Base-by-base conservation (phyloP, 2,113 vertebrate species). In the Ranitomeya imitator region DNA sequence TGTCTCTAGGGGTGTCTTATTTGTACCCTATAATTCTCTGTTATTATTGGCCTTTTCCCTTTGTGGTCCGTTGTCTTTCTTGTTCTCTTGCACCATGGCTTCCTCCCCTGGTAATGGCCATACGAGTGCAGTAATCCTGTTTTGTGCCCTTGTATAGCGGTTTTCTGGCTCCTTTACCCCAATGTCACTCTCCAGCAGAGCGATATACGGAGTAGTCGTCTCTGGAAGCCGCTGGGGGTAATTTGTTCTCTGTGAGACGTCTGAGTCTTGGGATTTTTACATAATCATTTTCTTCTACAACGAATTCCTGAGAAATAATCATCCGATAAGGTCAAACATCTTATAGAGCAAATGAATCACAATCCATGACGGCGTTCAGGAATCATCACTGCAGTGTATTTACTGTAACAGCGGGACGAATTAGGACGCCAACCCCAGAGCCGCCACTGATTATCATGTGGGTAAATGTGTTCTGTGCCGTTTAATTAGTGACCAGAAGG, bases 241-340 rank as follows among this genome's bases (percentile, higher is more conserved):
- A 85, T 85, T 85, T 76, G 84, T 76, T 76, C 84, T 21, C 69
- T 31, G 15, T 21, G 67, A 76, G 71, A 18, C 18, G 8, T 26
- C 71, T 6, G 15, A 18, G 67, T 73, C 21, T 85, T 55, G n/a
- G 13, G 52, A 55, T 59, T 85, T 52, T 85, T 85, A 85, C 84
- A 85, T 85, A 76, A 85, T 85, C 23, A 85, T 76, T 76, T 85
- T 52, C 67, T 60, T 73, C 59, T 61, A 76, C 55, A 85, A 60
- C 0, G 26, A 19, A 45, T 76, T 85, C 84, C 60, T 59, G 55
- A 57, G 54, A 57, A 37, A 73, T 55, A 73, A 76, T 23, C 23
- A 37, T 23, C 19, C 60, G 84, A 85, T 85, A 76, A 85, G 84
- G 15, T 85, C 84, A 85, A 61, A 76, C 60, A 82, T 63, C 59